Evolutionary conservation across 2,113 vertebrate genomes (phyloP).

Genomic region (Barbus barbus): DNA sequence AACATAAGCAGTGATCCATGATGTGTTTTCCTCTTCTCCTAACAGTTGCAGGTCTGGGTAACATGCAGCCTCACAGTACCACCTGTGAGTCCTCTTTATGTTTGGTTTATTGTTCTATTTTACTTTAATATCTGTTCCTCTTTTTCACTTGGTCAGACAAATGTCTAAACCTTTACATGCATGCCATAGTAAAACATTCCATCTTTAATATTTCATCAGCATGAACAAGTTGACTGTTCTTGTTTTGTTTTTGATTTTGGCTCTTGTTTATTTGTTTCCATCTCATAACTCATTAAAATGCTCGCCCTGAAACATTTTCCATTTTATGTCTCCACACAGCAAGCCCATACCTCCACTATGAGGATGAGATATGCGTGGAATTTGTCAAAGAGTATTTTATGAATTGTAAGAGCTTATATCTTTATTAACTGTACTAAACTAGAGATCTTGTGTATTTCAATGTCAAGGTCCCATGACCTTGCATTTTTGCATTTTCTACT

Average conservation of each 20-base stretch:
- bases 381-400: constrained; percentile 67
- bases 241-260: not conserved
- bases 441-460: not conserved
- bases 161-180: not conserved
- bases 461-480: too few species aligned
- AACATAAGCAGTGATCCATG: not conserved
- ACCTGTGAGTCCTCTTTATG: constrained; percentile 13
- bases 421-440: constrained; percentile 1
- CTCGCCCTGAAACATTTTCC: not conserved
- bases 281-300: constrained; percentile 32
- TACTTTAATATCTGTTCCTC: not conserved
- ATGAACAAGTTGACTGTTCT: not conserved
- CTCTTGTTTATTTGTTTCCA: not conserved
- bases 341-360: constrained; percentile 59
- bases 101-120: not conserved
- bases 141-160: not conserved
- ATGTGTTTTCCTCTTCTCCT: constrained; percentile 2
- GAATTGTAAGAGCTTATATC: constrained; percentile 62
- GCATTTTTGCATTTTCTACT: too few species aligned
- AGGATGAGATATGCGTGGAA: constrained; percentile 66
- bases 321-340: constrained; percentile 60
- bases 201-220: not conserved
- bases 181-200: not conserved
- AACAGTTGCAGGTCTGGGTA: constrained; percentile 82
- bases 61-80: constrained; percentile 84